Conservation (phyloP, 2,888 invertebrate species). For the Conus canariensis region DNA sequence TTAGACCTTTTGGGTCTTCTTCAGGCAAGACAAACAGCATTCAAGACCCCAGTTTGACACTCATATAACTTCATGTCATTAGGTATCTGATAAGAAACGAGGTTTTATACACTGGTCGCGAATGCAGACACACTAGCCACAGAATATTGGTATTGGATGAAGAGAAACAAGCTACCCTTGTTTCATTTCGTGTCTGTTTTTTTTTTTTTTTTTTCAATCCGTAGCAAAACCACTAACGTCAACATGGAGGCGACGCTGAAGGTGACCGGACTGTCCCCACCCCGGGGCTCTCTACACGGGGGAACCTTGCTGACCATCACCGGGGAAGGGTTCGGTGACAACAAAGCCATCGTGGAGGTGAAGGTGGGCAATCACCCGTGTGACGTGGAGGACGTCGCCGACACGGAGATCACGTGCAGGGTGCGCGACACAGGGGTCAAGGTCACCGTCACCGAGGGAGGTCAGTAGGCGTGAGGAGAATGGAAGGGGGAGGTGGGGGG, state of each 20-base stretch:
- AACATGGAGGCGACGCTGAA: not conserved
- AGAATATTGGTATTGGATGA: not conserved
- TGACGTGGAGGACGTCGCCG: conserved; percentile 26
- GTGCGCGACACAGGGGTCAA: conserved; percentile 53
- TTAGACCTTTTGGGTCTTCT: no score
- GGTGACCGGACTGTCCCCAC: conserved; percentile 32
- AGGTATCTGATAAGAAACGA: no score
- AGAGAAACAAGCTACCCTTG: not conserved
- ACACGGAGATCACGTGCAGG: conserved; percentile 43
- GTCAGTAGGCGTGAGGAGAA: conserved; percentile 23
- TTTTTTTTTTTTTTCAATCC: not conserved
- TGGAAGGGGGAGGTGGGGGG: not conserved
- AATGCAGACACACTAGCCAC: no score
- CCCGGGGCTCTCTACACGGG: conserved; percentile 47
- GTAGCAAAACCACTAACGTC: not conserved
- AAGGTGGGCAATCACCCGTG: conserved; percentile 46
- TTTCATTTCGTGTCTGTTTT: not conserved
- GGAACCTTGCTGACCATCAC: conserved; percentile 51
- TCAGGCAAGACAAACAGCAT: no score
- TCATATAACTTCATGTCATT: no score
- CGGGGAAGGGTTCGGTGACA: conserved; percentile 65
- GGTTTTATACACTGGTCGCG: no score
- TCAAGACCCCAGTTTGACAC: no score
- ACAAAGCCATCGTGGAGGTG: conserved; percentile 13
- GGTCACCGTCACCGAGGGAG: conserved; percentile 54